Evolutionary conservation across 1,140 invertebrate genomes (phyloP).

Genomic region (Cyrtorhinus lividipennis): DNA sequence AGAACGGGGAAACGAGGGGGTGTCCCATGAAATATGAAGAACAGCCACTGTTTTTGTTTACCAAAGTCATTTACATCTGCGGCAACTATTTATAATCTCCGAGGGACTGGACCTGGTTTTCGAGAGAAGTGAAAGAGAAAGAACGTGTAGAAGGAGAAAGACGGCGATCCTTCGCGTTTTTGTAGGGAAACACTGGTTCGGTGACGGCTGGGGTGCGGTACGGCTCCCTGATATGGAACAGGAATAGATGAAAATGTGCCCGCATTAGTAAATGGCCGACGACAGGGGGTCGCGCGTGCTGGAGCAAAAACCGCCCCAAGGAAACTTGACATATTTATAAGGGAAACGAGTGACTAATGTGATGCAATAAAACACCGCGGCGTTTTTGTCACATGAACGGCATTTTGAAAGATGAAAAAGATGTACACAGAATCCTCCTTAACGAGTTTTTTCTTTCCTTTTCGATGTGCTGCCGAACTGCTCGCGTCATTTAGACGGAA

Average conservation of each 20-base stretch:
- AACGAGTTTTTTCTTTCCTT: no score
- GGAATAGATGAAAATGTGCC: conserved; percentile 19
- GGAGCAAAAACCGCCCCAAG: conserved; percentile 15
- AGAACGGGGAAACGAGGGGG: not conserved
- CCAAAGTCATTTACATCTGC: conserved; percentile 13
- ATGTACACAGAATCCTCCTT: no score
- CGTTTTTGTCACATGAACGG: not conserved
- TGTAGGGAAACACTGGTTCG: not conserved
- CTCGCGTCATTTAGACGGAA: no score
- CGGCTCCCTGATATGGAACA: not conserved
- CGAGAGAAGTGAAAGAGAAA: not conserved
- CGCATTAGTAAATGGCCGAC: conserved; percentile 16
- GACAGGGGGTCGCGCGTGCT: conserved; percentile 13
- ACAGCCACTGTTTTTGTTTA: conserved; percentile 10
- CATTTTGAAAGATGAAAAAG: not conserved
- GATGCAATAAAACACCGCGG: conserved; percentile 18
- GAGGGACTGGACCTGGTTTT: not conserved
- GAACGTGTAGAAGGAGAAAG: not conserved
- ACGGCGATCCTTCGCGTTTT: not conserved
- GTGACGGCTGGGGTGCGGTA: no score
- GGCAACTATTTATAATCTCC: conserved; percentile 18
- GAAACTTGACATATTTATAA: conserved; percentile 21
- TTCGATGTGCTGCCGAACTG: no score
- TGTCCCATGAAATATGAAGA: conserved; percentile 12
- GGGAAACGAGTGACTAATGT: conserved; percentile 20